Percentiles rank a stretch among this genome's conserved stretches.
These are phyloP conservation scores for Colostygia pectinataria DNA, from an alignment of 2,888 invertebrate genomes.

Conservation along the genomic window DNA sequence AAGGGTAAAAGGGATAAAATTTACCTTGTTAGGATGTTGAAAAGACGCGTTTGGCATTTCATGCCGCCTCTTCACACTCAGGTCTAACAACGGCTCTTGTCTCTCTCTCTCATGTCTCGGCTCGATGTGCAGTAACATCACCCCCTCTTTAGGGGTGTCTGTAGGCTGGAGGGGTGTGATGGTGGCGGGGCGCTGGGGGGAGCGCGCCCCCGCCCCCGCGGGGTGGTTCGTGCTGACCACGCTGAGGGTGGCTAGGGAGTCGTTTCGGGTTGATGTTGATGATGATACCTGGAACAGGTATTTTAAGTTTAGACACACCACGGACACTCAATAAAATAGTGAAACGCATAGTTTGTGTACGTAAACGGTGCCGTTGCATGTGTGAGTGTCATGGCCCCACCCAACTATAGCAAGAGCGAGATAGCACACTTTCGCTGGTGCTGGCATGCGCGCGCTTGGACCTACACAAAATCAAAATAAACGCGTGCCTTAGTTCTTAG, in stretches of 20 bases:
- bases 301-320: too few species aligned
- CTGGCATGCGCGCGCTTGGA: too few species aligned
- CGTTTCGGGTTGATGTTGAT: slow-evolving; percentile 56
- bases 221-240: slow-evolving; percentile 83
- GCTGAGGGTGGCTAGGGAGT: slow-evolving; percentile 86
- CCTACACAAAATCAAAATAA: too few species aligned
- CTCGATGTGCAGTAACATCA: slow-evolving; percentile 83
- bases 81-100: slow-evolving; percentile 72
- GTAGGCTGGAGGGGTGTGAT: slow-evolving; percentile 82
- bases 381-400: too few species aligned
- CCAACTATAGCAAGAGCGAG: too few species aligned
- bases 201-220: slow-evolving; percentile 58
- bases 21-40: slow-evolving; percentile 58
- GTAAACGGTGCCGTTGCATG: too few species aligned
- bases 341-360: too few species aligned
- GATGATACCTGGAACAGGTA: slow-evolving; percentile 36
- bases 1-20: too few species aligned
- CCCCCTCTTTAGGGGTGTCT: slow-evolving; percentile 76
- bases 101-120: slow-evolving; percentile 71
- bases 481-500: too few species aligned
- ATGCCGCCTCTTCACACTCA: slow-evolving; percentile 46
- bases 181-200: slow-evolving; percentile 81
- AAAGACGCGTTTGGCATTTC: slow-evolving; percentile 42
- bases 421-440: too few species aligned
- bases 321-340: too few species aligned